These are phyloP conservation scores for Hydrozoanthus gracilis DNA, from an alignment of 92 coral and sea anemone genomes.

Conservation along the genomic window DNA sequence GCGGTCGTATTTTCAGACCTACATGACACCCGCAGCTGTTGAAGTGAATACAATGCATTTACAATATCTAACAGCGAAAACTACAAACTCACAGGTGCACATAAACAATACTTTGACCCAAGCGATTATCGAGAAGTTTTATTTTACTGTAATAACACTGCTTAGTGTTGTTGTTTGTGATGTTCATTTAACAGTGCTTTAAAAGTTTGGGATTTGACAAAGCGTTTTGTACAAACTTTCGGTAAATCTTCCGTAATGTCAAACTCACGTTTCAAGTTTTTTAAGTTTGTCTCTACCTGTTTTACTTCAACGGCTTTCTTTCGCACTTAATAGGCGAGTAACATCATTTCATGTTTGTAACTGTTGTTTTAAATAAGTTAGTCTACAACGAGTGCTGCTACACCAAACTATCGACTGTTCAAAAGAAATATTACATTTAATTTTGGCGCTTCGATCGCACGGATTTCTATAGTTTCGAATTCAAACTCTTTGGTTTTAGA, in stretches of 20 bases:
- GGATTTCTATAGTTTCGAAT: background rate
- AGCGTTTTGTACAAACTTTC: background rate
- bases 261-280: background rate
- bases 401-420: too few species aligned
- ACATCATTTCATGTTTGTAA: too few species aligned
- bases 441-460: background rate
- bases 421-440: too few species aligned
- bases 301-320: background rate
- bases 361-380: too few species aligned
- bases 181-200: slow-evolving; percentile 34
- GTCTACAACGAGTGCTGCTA: too few species aligned
- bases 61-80: background rate
- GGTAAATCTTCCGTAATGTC: background rate
- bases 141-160: slow-evolving; percentile 3
- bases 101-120: slow-evolving; percentile 2
- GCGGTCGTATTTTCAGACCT: background rate
- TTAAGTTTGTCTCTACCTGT: background rate
- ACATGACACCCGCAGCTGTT: slow-evolving; percentile 15
- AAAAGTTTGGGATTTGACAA: background rate
- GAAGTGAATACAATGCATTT: slow-evolving; percentile 7
- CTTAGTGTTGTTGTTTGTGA: background rate
- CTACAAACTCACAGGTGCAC: slow-evolving; percentile 15
- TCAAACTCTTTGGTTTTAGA: background rate
- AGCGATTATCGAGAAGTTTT: background rate
- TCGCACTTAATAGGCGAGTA: too few species aligned